These are phyloP conservation scores for Trachythela sp. DNA, from an alignment of 64 coral and sea anemone species.

Conservation along the genomic window DNA sequence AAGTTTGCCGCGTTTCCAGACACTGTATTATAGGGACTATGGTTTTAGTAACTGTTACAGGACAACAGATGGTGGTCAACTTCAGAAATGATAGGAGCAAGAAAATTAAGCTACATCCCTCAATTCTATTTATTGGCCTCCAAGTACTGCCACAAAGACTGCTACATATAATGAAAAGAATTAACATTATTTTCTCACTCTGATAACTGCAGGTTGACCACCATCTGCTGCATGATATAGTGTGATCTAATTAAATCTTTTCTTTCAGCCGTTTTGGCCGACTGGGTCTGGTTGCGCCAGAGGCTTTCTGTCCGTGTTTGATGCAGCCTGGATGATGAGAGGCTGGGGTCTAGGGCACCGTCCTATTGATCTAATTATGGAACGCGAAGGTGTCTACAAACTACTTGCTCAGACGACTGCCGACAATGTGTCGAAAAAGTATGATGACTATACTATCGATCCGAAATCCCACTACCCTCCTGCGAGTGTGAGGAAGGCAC, in stretches of 20 bases:
- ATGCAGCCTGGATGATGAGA: conserved; percentile 93
- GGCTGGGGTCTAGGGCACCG: conserved; percentile 75
- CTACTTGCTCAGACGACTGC: conserved; percentile 90
- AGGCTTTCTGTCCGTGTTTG: conserved; percentile 87
- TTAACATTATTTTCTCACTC: too few relatives aligned
- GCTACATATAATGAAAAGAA: too few relatives aligned
- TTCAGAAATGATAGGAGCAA: too few relatives aligned
- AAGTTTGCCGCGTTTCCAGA: too few relatives aligned
- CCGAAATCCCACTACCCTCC: conserved; percentile 52
- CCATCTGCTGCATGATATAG: too few relatives aligned
- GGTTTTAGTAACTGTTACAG: too few relatives aligned
- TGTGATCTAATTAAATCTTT: not conserved
- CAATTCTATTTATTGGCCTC: too few relatives aligned
- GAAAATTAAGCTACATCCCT: too few relatives aligned
- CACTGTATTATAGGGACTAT: too few relatives aligned
- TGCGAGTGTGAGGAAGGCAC: not conserved
- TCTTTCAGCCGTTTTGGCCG: conserved; percentile 91
- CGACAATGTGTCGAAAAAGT: conserved; percentile 58
- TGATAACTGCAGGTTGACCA: too few relatives aligned
- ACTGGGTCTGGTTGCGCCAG: conserved; percentile 96
- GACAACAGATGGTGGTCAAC: too few relatives aligned
- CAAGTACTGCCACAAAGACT: too few relatives aligned
- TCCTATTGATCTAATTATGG: conserved; percentile 70
- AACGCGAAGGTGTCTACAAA: conserved; percentile 74
- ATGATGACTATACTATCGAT: conserved; percentile 66